Base-by-base conservation (phyloP, 2,113 vertebrate species). In the Hydropotes inermis region DNA sequence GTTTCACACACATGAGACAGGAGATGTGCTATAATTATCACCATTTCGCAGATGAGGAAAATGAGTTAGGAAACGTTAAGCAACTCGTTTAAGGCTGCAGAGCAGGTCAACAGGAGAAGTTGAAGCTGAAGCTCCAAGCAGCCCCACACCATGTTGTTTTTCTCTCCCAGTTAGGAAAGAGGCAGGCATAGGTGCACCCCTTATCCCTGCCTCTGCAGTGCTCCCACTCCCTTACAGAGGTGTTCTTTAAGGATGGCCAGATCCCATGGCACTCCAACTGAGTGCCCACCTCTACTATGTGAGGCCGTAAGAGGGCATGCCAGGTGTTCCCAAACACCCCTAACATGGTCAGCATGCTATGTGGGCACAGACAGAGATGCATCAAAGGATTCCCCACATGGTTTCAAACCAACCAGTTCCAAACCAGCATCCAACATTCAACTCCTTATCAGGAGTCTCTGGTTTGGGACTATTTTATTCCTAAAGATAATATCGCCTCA, bases 171-270 rank as follows among this genome's bases (percentile, higher is more conserved):
- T 9, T 39, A 25, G n/a, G 3, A 79, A 54, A 25, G 12, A 27
- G 33, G 36, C 43, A 11, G 10, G 15, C 3, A 0, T 4, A 1
- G 0, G 10, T 60, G 52, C 30, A 13, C 58, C 43, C 3, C 47
- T 21, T 5, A 50, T 28, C 21, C 17, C 36, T 17, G 1, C 33
- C 23, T 76, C 28, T 16, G 2, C 27, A 14, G 27, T 30, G 27
- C 3, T 67, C 70, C 11, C 7, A 27, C 10, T 61, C 17, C 45
- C 61, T 94, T 95, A 43, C 83, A 54, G 6, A 76, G 13, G 1
- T 28, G 43, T 25, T 17, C 19, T 54, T 28, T 21, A 61, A 64
- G 13, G 25, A 60, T 16, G 17, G n/a, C 39, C 14, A 60, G 13
- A 28, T 36, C 30, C 19, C 21, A 0, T 0, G 8, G 30, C 10